These are phyloP conservation scores for Physocephala rufipes DNA, from an alignment of 2,888 invertebrate species.

Conservation along the genomic window DNA sequence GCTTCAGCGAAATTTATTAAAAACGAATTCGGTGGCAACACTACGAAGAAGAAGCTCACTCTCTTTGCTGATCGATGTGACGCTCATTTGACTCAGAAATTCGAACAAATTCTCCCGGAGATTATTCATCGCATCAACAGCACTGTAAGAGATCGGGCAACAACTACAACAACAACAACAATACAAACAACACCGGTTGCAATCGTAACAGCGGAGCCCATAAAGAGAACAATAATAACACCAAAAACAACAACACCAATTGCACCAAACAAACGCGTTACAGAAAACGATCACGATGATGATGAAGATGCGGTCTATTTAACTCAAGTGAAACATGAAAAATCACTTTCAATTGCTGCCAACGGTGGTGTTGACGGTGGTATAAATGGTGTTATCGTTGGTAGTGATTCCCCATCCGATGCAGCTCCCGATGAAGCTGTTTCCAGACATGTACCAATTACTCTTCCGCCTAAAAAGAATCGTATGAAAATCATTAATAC, in stretches of 20 bases:
- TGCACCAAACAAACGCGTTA: slow-evolving; percentile 27
- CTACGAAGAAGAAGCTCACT: slow-evolving; percentile 58
- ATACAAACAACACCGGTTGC: slow-evolving; percentile 20
- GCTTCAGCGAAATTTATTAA: background rate
- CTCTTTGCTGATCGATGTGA: slow-evolving; percentile 59
- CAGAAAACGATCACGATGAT: background rate
- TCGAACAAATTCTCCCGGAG: slow-evolving; percentile 61
- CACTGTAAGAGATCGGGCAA: slow-evolving; percentile 36
- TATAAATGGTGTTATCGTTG: too few relatives aligned
- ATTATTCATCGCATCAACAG: slow-evolving; percentile 55
- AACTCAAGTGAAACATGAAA: background rate
- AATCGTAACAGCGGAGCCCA: slow-evolving; percentile 14
- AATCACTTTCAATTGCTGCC: background rate
- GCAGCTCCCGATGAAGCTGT: background rate
- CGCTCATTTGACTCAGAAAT: slow-evolving; percentile 56
- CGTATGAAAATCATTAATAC: slow-evolving; percentile 54
- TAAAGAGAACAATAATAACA: too few relatives aligned
- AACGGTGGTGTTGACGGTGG: background rate
- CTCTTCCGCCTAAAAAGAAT: slow-evolving; percentile 61
- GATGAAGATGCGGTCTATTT: background rate
- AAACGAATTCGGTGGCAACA: slow-evolving; percentile 36
- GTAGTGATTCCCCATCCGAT: background rate
- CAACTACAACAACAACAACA: background rate
- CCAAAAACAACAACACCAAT: slow-evolving; percentile 38
- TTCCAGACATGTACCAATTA: slow-evolving; percentile 51